phyloP scores from a whole-genome alignment of 2,888 invertebrate species.

The Spisula subtruncata region DNA sequence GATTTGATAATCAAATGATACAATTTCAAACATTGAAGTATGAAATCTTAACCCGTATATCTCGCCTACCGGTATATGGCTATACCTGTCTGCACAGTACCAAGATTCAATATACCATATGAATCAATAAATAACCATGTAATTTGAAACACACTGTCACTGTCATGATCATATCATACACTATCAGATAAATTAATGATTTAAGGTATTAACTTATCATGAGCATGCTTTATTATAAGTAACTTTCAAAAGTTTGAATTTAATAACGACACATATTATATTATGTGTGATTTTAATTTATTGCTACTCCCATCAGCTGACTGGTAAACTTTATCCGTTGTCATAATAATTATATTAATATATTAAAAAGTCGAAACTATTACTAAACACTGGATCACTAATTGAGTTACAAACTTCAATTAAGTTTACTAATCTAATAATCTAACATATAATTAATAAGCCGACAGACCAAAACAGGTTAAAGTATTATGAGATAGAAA shows the following conservation, averaged over 20 bases:
- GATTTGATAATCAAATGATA: too few relatives aligned
- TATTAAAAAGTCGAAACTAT: too few relatives aligned
- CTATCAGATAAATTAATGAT: not conserved
- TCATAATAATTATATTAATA: too few relatives aligned
- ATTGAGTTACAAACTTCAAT: too few relatives aligned
- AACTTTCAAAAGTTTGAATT: slow-evolving; percentile 1
- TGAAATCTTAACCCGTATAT: too few relatives aligned
- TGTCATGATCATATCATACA: not conserved
- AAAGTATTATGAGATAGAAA: not conserved
- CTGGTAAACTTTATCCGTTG: too few relatives aligned
- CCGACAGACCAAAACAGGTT: not conserved
- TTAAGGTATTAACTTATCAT: not conserved
- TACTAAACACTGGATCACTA: too few relatives aligned
- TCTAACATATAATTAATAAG: not conserved
- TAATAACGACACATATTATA: not conserved
- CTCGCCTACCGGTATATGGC: too few relatives aligned
- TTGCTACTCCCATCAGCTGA: too few relatives aligned
- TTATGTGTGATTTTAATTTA: not conserved
- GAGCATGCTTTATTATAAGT: slow-evolving; percentile 10
- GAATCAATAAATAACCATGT: not conserved
- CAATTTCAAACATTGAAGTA: too few relatives aligned
- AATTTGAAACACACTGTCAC: not conserved
- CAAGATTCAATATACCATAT: not conserved
- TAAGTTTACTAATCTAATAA: too few relatives aligned
- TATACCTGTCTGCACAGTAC: not conserved